phyloP scores from a whole-genome alignment of 2,797 vertebrate genomes.

The Hipposideros larvatus region DNA sequence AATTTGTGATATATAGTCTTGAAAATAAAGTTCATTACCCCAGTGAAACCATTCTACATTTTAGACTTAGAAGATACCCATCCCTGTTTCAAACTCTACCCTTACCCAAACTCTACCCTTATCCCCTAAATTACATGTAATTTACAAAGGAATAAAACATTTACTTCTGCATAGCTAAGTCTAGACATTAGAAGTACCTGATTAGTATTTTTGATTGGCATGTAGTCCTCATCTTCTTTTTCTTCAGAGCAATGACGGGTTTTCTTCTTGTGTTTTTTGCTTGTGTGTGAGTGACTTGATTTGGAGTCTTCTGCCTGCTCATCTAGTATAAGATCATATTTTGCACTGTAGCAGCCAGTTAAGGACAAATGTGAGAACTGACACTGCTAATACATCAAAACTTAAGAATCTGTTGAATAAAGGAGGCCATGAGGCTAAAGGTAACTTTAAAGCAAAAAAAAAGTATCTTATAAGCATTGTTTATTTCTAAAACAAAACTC shows the following conservation, averaged over 20 bases:
- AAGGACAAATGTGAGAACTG: conserved; percentile 83
- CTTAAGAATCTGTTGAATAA: not conserved
- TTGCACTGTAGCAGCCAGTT: conserved; percentile 90
- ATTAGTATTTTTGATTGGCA: conserved; percentile 91
- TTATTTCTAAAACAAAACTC: conserved; percentile 46
- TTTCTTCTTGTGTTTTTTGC: conserved; percentile 94
- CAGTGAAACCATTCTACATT: not conserved
- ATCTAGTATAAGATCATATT: conserved; percentile 95
- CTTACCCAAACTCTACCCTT: not conserved
- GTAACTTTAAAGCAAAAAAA: conserved; percentile 48
- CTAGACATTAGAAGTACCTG: conserved; percentile 87
- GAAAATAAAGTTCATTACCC: conserved; percentile 38
- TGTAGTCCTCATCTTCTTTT: conserved; percentile 90
- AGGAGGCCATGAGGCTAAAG: not conserved
- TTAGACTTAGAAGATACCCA: not conserved
- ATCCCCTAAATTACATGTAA: not conserved
- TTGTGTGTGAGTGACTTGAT: conserved; percentile 86
- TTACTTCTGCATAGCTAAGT: not conserved
- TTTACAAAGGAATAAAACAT: not conserved
- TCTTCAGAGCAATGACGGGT: conserved; percentile 92
- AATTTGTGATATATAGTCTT: conserved; percentile 1
- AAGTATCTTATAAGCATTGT: not conserved
- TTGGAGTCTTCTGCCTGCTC: conserved; percentile 90
- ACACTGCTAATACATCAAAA: not conserved
- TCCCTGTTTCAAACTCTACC: not conserved